A percentile compares a stretch with the other conserved stretches of the same genome.
phyloP scores from a whole-genome alignment of 2,797 vertebrate species.

The Pteronotus mesoamericanus region DNA sequence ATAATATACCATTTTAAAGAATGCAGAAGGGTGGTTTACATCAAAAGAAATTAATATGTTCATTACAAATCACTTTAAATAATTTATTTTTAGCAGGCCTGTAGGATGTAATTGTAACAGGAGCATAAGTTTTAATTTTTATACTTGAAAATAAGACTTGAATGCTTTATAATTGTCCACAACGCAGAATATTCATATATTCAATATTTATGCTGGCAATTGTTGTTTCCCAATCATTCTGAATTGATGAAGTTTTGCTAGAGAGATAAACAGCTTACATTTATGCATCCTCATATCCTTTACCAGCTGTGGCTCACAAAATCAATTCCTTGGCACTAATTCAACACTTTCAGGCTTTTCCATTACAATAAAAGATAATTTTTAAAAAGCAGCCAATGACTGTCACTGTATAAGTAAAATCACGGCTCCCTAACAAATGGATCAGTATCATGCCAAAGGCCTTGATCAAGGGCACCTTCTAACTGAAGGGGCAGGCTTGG shows the following conservation, averaged over 20 bases:
- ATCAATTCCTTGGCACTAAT: conserved; percentile 29
- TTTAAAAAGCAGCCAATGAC: background rate
- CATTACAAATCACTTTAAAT: background rate
- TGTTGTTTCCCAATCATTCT: background rate
- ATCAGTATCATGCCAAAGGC: background rate
- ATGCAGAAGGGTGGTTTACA: background rate
- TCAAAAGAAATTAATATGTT: conserved; percentile 27
- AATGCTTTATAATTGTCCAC: background rate
- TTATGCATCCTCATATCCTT: background rate
- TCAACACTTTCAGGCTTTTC: conserved; percentile 13
- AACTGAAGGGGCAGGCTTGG: background rate
- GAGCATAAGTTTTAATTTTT: background rate
- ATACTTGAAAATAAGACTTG: background rate
- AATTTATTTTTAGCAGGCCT: conserved; percentile 1
- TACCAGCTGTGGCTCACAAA: conserved; percentile 4
- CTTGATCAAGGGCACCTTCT: background rate
- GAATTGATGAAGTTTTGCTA: background rate
- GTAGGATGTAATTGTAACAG: background rate
- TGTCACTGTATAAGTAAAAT: background rate
- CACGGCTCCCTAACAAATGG: background rate
- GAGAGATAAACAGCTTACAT: background rate
- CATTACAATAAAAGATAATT: background rate
- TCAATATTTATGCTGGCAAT: conserved; percentile 1
- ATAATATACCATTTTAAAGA: background rate
- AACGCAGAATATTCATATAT: background rate